Percentiles rank a stretch among this genome's conserved stretches.
phyloP scores from a whole-genome alignment of 2,113 vertebrate genomes.

The Aptenodytes patagonicus region DNA sequence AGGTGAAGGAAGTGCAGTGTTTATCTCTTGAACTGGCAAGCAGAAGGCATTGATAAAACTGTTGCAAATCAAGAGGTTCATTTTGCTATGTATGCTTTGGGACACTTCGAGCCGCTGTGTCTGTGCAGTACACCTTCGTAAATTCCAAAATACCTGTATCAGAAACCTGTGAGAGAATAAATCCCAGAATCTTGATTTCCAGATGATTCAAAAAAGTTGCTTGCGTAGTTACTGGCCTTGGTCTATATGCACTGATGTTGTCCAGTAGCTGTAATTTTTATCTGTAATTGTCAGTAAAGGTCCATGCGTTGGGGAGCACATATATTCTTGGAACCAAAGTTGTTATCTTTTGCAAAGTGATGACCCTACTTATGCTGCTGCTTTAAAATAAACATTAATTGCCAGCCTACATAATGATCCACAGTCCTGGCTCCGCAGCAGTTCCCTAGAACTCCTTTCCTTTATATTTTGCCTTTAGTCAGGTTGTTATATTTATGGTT shows the following conservation, averaged over 20 bases:
- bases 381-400: slow-evolving; percentile 24
- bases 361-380: neutral
- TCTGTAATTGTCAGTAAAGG: neutral
- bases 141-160: neutral
- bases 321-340: neutral
- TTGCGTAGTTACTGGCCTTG: neutral
- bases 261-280: neutral
- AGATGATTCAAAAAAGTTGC: neutral
- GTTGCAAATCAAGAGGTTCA: neutral
- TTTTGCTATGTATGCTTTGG: neutral
- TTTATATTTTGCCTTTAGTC: slow-evolving; percentile 14
- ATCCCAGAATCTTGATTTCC: neutral
- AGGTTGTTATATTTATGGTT: neutral
- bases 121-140: neutral
- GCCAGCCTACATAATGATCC: neutral
- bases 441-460: neutral
- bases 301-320: rapidly evolving
- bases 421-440: neutral
- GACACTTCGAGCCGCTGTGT: neutral
- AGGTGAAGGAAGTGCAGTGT: slow-evolving; percentile 53
- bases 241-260: neutral
- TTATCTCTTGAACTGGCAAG: slow-evolving; percentile 13
- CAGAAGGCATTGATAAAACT: slow-evolving; percentile 4
- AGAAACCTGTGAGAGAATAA: neutral
- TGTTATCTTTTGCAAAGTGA: neutral